A percentile compares a stretch with the other conserved stretches of the same genome.
phyloP scores from a whole-genome alignment of 2,888 invertebrate genomes.

The Chromoteleia sp. region DNA sequence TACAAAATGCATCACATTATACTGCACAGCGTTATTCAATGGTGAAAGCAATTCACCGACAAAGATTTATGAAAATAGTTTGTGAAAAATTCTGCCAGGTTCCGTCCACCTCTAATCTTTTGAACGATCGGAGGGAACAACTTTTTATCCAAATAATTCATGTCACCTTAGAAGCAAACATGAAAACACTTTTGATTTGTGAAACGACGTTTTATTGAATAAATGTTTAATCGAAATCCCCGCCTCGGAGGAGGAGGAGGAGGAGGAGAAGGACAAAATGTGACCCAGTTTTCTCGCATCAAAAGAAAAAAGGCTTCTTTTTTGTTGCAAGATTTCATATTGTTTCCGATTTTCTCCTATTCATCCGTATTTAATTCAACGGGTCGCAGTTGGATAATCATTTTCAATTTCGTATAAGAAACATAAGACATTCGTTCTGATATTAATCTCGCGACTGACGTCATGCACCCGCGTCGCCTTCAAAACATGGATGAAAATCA shows the following conservation, averaged over 20 bases:
- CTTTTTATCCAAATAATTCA: slow-evolving; percentile 3
- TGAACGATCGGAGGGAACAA: neutral
- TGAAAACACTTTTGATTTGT: neutral
- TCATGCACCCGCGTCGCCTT: slow-evolving; percentile 28
- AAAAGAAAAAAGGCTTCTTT: neutral
- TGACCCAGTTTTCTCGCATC: slow-evolving; percentile 7
- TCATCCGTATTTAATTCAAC: slow-evolving; percentile 21
- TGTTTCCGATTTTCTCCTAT: neutral
- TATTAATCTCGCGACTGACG: slow-evolving; percentile 40
- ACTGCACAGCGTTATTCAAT: neutral
- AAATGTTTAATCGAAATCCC: slow-evolving; percentile 10
- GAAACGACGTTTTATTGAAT: slow-evolving; percentile 10
- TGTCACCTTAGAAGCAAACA: neutral
- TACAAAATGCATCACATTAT: neutral
- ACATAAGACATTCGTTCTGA: slow-evolving; percentile 7
- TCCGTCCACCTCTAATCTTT: too few relatives aligned
- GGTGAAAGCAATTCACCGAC: neutral
- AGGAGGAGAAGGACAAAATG: neutral
- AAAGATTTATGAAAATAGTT: slow-evolving; percentile 6
- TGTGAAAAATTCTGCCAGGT: neutral
- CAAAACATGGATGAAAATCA: slow-evolving; percentile 45
- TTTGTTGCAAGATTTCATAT: neutral
- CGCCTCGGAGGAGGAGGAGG: neutral
- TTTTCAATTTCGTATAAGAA: slow-evolving; percentile 6
- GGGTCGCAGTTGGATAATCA: neutral